Base-by-base conservation (phyloP, 2,888 invertebrate species). In the Brassicogethes aeneus region DNA sequence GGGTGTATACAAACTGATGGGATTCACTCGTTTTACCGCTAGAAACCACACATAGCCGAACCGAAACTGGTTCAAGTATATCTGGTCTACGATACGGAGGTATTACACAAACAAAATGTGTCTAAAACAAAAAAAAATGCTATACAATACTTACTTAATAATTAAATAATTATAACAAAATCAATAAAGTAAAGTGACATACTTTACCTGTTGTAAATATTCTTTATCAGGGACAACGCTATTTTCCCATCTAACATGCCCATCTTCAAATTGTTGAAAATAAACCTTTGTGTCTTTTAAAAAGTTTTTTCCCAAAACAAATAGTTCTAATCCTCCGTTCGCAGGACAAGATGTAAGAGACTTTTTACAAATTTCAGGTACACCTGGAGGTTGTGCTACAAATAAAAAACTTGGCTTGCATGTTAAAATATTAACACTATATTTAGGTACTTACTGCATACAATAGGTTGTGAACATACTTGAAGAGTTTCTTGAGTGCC, bases 281-380 rank as follows among this genome's bases (percentile, higher is more conserved):
- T 86, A 77, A 10, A 92, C 84, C 51, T 82, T 77, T 3, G 90
- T 89, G 69, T 92, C 92, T 70, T 92, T 92, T 34, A 90, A 75
- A 66, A 92, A 92, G 69, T 92, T 92, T 70, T 92, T 92, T 23
- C 92, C 92, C 45, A 92, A 77, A 33, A 92, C 82, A 67, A 90
- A 91, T 37, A 92, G 71, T 65, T 92, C 91, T 44, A 84, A 66
- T 1, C 90, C 90, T 3, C 91, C 92, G 37, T 75, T 75, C 2
- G 82, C 85, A 3, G 85, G 82, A 60, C 85, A 84, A 15, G 87
- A 82, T 16, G 81, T 80, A 7, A 90, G 66, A 0, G 91, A 92
- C 65, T 90, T 91, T 64, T 90, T 89, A 61, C 87, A 87, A 47
- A 92, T 91, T 71, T 92, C 92, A 10, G 92, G 92, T 38, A 90